Conservation (phyloP, 2,797 vertebrate genomes). For the Furcifer pardalis region DNA sequence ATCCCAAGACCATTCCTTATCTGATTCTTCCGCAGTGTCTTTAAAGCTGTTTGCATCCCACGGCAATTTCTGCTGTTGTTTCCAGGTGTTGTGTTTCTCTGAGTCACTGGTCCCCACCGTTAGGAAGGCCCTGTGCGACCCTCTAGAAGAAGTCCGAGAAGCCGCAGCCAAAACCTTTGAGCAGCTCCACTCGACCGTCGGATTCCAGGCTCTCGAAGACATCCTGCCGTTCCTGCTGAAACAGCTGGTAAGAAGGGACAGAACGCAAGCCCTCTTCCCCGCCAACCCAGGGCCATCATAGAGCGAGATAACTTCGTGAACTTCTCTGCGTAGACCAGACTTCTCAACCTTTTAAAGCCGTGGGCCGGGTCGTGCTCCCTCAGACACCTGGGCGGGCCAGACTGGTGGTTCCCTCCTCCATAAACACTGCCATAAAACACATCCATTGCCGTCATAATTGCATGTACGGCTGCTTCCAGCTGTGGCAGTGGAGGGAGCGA, state of each 20-base stretch:
- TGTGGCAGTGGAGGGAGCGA: too few relatives aligned
- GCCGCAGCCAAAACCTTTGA: conserved; percentile 98
- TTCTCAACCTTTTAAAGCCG: too few relatives aligned
- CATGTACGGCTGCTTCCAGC: too few relatives aligned
- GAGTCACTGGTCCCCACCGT: conserved; percentile 97
- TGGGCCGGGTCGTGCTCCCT: too few relatives aligned
- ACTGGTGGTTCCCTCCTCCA: too few relatives aligned
- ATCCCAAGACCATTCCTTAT: too few relatives aligned
- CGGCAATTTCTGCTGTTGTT: not conserved
- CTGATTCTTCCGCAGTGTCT: too few relatives aligned
- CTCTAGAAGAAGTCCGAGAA: conserved; percentile 94
- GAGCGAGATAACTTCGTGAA: conserved; percentile 15
- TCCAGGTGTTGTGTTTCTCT: conserved; percentile 94
- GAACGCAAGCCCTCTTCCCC: not conserved
- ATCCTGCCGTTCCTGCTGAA: conserved; percentile 93
- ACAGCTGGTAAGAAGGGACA: conserved; percentile 85
- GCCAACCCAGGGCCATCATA: not conserved
- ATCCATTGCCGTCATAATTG: too few relatives aligned
- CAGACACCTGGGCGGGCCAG: too few relatives aligned
- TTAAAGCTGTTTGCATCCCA: not conserved
- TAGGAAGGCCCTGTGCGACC: conserved; percentile 95
- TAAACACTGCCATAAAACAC: too few relatives aligned
- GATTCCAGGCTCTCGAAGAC: conserved; percentile 96
- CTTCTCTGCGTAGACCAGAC: too few relatives aligned
- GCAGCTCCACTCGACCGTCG: conserved; percentile 97